These are phyloP conservation scores for Speoplatyrhinus poulsoni DNA, from an alignment of 2,113 vertebrate genomes.

Conservation along the genomic window DNA sequence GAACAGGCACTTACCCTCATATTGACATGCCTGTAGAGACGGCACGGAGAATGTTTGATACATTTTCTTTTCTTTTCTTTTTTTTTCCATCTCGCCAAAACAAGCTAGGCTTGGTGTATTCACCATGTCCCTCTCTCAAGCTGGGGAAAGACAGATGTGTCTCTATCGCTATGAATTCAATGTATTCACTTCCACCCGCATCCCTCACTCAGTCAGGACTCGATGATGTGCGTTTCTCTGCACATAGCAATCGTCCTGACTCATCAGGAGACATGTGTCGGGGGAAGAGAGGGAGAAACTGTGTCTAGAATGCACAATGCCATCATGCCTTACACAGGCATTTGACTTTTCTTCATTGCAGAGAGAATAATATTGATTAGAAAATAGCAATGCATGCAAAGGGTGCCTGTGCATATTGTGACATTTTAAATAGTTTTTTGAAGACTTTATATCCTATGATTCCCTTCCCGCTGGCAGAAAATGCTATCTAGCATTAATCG, in stretches of 20 bases:
- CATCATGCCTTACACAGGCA: conserved; percentile 42
- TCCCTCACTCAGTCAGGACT: conserved; percentile 37
- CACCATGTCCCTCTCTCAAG: conserved; percentile 3
- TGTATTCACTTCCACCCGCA: conserved; percentile 56
- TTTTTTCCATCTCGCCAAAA: conserved; percentile 20
- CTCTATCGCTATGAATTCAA: conserved; percentile 28
- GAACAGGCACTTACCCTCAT: conserved; percentile 65
- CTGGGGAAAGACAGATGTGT: background rate
- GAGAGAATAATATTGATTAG: conserved; percentile 53
- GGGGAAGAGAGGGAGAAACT: background rate
- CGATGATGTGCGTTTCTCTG: conserved; percentile 60
- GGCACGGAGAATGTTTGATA: conserved; percentile 38
- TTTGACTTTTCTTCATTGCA: conserved; percentile 62
- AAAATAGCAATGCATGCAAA: conserved; percentile 31
- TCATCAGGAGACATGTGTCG: conserved; percentile 60
- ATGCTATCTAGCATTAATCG: background rate
- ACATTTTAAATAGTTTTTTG: conserved; percentile 43
- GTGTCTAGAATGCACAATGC: conserved; percentile 61
- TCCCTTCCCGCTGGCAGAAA: background rate
- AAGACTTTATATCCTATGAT: conserved; percentile 13
- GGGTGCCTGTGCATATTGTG: conserved; percentile 34
- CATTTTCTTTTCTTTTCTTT: conserved; percentile 15
- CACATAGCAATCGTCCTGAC: conserved; percentile 46
- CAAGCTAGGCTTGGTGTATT: conserved; percentile 21
- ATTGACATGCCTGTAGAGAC: conserved; percentile 56